Evolutionary conservation across 2,113 vertebrate genomes (phyloP).

Genomic region (Dicerorhinus sumatrensis): DNA sequence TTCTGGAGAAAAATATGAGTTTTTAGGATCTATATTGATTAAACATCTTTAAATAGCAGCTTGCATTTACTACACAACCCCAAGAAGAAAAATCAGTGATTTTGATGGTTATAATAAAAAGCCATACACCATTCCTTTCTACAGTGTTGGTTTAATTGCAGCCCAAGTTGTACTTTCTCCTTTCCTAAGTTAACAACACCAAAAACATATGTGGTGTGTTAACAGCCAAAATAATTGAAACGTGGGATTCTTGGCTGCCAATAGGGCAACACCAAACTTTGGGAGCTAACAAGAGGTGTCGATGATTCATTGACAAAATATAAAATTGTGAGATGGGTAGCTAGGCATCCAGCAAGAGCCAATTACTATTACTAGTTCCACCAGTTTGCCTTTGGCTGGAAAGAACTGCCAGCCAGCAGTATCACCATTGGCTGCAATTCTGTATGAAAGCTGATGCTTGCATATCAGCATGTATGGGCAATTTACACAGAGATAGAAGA

Average conservation of each 20-base stretch:
- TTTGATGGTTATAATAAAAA: background rate
- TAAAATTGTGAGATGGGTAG: background rate
- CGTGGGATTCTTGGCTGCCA: slow-evolving; percentile 23
- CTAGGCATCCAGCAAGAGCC: background rate
- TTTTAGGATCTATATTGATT: background rate
- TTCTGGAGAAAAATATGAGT: background rate
- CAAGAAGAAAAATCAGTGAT: slow-evolving; percentile 19
- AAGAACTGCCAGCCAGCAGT: background rate
- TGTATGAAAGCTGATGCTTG: background rate
- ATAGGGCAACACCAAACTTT: slow-evolving; percentile 7
- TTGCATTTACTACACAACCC: background rate
- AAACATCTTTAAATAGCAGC: slow-evolving; percentile 15
- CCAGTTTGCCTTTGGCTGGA: slow-evolving; percentile 35
- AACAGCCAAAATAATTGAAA: slow-evolving; percentile 71
- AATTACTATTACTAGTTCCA: background rate
- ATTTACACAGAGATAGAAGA: background rate
- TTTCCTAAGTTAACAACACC: slow-evolving; percentile 37
- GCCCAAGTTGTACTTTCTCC: background rate
- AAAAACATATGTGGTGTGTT: slow-evolving; percentile 52
- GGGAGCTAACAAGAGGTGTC: slow-evolving; percentile 45
- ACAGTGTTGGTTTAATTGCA: background rate
- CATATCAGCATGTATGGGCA: background rate
- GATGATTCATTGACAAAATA: slow-evolving; percentile 64
- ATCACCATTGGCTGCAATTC: background rate
- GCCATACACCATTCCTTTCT: background rate